Evolutionary conservation across 2,888 invertebrate genomes (phyloP), one percentile per base, ranked within the genome.

Genomic region (Patella depressa): DNA sequence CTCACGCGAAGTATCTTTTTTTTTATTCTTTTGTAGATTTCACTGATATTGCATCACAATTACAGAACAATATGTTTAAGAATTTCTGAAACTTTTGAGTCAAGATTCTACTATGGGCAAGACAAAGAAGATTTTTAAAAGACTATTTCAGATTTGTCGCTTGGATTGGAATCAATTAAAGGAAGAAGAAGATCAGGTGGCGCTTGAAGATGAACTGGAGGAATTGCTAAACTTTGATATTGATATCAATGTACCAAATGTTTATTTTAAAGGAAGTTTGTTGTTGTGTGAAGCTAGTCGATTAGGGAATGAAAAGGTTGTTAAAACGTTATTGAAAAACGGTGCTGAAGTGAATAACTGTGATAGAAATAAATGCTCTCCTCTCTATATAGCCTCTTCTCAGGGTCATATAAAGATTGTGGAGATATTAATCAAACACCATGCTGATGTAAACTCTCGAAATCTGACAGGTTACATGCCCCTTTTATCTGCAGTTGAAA

Each of bases 201-300:
- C 7, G 11, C 53, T 53, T 17, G 54, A 55, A 71, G n/a, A 71
- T n/a, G 24, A 72, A 24, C 11, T 70, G 15, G 24, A 11, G 14
- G 15, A 72, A 17, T 57, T 76, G 17, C 57, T 72, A 55, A 54
- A 72, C 19, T 19, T 29, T 57, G 45, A 71, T 3, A 19, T 71
- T 4, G 57, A 76, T 59, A 45, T 69, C 12, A 71, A 75, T 55
- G 53, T 75, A 17, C 71, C 73, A 53, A 76, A 79, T 70, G 54
- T 19, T 19, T 29, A 73, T 53, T 34, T 65, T 24, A 75, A 74
- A 53, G 75, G 75, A n/a, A 75, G 71, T 34, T 45, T 59, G 11
- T 76, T 76, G 4, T 71, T 80, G 14, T 80, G 80, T 76, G 80
- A 78, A 24, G 80, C 80, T 12, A 73, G 80, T 72, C 71, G 80